Evolutionary conservation across 2,113 vertebrate species (phyloP), one percentile per base, ranked within the genome.

Genomic region (Arvicanthis niloticus): DNA sequence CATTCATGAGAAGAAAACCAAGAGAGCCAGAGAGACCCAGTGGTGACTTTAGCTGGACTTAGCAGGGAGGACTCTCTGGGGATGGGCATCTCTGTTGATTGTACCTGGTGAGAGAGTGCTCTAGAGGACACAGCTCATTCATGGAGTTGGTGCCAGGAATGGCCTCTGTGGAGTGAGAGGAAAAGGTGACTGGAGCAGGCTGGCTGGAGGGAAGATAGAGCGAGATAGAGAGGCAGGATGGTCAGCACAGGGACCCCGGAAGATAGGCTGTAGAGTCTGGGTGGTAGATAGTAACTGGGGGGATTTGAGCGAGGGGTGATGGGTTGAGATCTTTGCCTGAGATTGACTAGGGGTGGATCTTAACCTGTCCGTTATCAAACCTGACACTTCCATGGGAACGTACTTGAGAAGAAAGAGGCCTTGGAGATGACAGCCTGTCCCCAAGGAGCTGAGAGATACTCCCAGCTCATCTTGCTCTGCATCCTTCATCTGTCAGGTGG

Each of bases 401-500:
- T 4, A 11, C 62, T 40, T 3, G 16, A 73, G 84, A 48, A 48
- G 42, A 68, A 60, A 29, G 51, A 22, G 22, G 48, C 2, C 56
- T 62, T 60, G 31, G 53, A 73, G 45, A 51, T 4, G 34, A 68
- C 53, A 40, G 29, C 75, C 53, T 53, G 15, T 17, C 42, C 60
- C 42, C 0, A 34, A 42, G 85, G 3, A 12, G 6, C 80, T 56
- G 53, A 75, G 82, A 72, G 76, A 37, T 0, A 10, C 81, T 70
- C 8, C 3, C 45, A 6, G 68, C 73, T 34, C 1, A 0, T 8
- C 67, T n/a, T 15, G n/a, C 48, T n/a, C 4, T 0, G 26, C 0
- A 12, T 67, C 91, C 72, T 80, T 67, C 15, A 0, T 56, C 68
- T 31, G 1, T 16, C 34, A 22, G 1, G 7, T 0, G 0, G 26